A percentile compares a stretch with the other conserved stretches of the same genome.
phyloP scores from a whole-genome alignment of 2,113 vertebrate species.

The Ivindomyrus marchei region DNA sequence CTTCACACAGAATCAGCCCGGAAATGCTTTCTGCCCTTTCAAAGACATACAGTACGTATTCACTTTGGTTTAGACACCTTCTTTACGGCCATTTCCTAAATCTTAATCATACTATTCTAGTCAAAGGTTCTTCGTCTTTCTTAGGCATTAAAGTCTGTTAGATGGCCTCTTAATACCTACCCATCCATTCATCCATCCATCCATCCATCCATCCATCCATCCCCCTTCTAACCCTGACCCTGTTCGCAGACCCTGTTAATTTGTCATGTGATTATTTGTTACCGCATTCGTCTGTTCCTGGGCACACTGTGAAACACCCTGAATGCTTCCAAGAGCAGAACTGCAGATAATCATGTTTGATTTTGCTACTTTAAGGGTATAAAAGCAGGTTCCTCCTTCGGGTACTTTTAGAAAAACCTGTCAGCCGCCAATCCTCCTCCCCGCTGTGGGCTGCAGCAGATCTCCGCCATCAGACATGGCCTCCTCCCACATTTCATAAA shows the following conservation, averaged over 20 bases:
- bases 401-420: neutral
- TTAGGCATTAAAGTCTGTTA: neutral
- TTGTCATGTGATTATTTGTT: neutral
- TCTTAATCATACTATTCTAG: neutral
- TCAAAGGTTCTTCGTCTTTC: neutral
- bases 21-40: neutral
- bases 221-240: neutral
- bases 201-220: neutral
- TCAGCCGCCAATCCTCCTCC: neutral
- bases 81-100: neutral
- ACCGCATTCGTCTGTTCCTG: neutral
- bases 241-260: neutral
- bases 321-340: neutral
- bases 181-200: too few species aligned
- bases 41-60: neutral
- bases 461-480: neutral
- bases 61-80: neutral
- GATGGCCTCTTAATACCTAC: neutral
- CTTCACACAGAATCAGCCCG: neutral
- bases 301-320: neutral
- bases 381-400: neutral
- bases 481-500: neutral
- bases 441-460: neutral
- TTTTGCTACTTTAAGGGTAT: neutral
- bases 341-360: neutral